phyloP scores from a whole-genome alignment of 2,797 vertebrate genomes.

The Diplodus sargus region DNA sequence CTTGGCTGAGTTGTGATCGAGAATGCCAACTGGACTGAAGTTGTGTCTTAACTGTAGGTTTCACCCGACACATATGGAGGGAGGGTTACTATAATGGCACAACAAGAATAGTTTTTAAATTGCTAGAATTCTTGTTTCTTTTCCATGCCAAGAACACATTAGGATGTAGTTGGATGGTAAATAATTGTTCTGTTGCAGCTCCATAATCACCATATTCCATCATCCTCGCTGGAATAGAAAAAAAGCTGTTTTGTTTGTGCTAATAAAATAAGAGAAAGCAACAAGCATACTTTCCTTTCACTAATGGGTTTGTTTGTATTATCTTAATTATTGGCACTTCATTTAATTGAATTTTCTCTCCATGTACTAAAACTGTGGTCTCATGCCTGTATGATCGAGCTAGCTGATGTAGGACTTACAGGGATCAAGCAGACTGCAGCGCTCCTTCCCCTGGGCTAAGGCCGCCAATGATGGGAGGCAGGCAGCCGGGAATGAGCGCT shows the following conservation, averaged over 20 bases:
- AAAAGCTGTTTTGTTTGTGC: slow-evolving; percentile 24
- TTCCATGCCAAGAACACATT: not conserved
- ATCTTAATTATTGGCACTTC: slow-evolving; percentile 40
- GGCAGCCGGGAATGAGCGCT: slow-evolving; percentile 52
- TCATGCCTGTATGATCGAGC: not conserved
- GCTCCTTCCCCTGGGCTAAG: slow-evolving; percentile 33
- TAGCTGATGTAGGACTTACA: slow-evolving; percentile 20
- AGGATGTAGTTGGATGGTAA: not conserved
- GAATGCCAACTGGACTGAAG: slow-evolving; percentile 28
- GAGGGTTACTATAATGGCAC: not conserved
- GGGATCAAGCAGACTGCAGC: slow-evolving; percentile 8
- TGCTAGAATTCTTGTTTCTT: not conserved
- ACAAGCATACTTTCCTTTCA: slow-evolving; percentile 37
- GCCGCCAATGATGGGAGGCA: slow-evolving; percentile 29
- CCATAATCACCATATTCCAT: slow-evolving; percentile 7
- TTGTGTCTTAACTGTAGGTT: slow-evolving; percentile 5
- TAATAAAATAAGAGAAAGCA: slow-evolving; percentile 40
- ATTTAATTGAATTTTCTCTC: slow-evolving; percentile 23
- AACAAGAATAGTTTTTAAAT: not conserved
- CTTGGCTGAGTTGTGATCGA: slow-evolving; percentile 38
- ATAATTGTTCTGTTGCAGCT: slow-evolving; percentile 33
- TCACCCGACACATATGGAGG: not conserved
- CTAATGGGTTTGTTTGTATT: slow-evolving; percentile 60
- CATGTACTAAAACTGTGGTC: not conserved
- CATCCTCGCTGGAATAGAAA: slow-evolving; percentile 4